phyloP scores from a whole-genome alignment of 2,797 vertebrate genomes.

The Gorsachius magnificus region DNA sequence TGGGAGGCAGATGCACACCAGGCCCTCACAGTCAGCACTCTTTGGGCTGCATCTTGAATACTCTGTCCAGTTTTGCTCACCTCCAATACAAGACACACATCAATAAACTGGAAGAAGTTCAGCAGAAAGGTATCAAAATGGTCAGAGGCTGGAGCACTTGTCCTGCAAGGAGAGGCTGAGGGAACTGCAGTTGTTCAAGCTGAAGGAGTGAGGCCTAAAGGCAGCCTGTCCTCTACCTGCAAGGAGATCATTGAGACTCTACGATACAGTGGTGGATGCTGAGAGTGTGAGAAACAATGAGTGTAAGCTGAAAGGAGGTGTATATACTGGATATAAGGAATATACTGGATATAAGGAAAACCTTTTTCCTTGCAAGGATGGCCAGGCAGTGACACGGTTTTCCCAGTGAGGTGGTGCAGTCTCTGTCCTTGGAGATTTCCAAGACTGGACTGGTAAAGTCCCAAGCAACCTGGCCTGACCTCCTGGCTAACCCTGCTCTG shows the following conservation, averaged over 20 bases:
- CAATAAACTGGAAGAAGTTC: neutral
- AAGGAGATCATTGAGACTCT: neutral
- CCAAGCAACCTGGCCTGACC: neutral
- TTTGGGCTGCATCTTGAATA: neutral
- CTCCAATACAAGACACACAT: neutral
- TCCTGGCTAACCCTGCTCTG: neutral
- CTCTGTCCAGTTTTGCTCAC: neutral
- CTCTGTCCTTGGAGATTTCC: neutral
- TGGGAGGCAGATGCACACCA: neutral
- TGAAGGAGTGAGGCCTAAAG: neutral
- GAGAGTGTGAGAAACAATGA: neutral
- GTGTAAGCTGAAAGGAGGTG: neutral
- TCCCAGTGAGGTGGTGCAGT: neutral
- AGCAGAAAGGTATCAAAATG: neutral
- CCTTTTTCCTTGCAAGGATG: neutral
- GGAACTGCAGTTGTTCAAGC: neutral
- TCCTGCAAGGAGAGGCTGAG: neutral
- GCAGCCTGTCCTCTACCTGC: neutral
- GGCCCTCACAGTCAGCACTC: neutral
- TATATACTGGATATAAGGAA: neutral
- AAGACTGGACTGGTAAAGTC: neutral
- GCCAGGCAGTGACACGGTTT: neutral
- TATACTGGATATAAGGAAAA: neutral
- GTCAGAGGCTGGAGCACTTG: neutral
- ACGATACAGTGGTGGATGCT: neutral